These are phyloP conservation scores for Antrozous pallidus DNA, from an alignment of 2,797 vertebrate genomes.

Conservation along the genomic window DNA sequence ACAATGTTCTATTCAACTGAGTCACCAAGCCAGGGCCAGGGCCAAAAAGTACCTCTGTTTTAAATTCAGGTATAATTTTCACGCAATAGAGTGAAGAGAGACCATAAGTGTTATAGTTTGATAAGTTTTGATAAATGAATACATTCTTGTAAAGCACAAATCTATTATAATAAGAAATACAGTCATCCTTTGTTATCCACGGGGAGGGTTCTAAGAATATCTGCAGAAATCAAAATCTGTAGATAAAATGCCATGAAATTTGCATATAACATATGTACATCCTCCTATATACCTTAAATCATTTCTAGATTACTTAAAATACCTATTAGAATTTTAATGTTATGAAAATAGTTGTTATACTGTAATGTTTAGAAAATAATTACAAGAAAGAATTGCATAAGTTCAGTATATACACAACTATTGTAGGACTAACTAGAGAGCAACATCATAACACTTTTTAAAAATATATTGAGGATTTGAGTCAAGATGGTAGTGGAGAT, in stretches of 20 bases:
- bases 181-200: background rate
- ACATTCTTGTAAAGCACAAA: background rate
- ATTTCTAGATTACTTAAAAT: background rate
- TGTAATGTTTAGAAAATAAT: background rate
- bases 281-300: background rate
- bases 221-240: background rate
- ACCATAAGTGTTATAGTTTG: background rate
- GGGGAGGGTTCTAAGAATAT: background rate
- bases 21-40: background rate
- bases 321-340: background rate
- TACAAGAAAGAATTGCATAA: background rate
- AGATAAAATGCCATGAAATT: background rate
- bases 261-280: background rate
- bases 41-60: constrained; percentile 15
- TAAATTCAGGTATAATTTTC: background rate
- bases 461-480: background rate
- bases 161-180: background rate
- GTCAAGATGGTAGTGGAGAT: background rate
- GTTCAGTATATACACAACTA: background rate
- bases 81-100: background rate
- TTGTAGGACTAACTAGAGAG: background rate
- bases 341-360: background rate
- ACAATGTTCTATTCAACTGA: background rate
- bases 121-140: background rate
- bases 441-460: background rate